Evolutionary conservation across 2,888 invertebrate species (phyloP), one percentile per base, ranked within the genome.

Genomic region (Calliphora vomitoria): DNA sequence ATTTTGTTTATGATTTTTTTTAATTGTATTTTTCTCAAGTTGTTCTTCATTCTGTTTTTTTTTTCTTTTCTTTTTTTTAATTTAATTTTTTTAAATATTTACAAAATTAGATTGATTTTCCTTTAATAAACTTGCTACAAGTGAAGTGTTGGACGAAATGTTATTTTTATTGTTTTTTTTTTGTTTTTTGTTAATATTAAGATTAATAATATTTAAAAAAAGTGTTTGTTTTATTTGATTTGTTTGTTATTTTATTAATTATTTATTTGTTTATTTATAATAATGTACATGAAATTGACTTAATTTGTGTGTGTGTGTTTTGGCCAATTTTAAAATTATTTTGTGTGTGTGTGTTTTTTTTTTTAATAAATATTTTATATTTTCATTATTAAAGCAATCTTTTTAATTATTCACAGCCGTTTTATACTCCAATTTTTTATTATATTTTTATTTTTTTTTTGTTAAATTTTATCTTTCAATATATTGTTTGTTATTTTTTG

Each of bases 391-490:
- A 87, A 87, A 87, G 87, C 87, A 87, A 81, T 84, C 81, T 80
- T 83, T 86, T 81, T 68, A 55, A 60, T 79, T 87, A 78, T 87
- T 87, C 87, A 87, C 87, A 87, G 87, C 87, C 87, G 76, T 87
- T 75, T 82, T 84, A 78, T 78, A 81, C 53, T 84, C 87, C 87
- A 87, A 84, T 84, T 74, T 55, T 85, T 60, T 38, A 66, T 35
- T 53, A 25, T 31, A 20, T 60, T 66, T 38, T 55, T n/a, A n/a
- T 41, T 69, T 66, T 58, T 25, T 1, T 25, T 25, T 25, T 25
- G 25, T 25, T 25, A 25, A 38, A 50, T n/a, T 75, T 13, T 41
- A 25, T 25, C 38, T 47, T 68, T 41, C 60, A 78, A 41, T 58
- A 25, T 35, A 35, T 69, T n/a, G 11, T 71, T 71, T 53, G n/a